Evolutionary conservation across 1,140 invertebrate species (phyloP).

Genomic region (Megalopta genalis): DNA sequence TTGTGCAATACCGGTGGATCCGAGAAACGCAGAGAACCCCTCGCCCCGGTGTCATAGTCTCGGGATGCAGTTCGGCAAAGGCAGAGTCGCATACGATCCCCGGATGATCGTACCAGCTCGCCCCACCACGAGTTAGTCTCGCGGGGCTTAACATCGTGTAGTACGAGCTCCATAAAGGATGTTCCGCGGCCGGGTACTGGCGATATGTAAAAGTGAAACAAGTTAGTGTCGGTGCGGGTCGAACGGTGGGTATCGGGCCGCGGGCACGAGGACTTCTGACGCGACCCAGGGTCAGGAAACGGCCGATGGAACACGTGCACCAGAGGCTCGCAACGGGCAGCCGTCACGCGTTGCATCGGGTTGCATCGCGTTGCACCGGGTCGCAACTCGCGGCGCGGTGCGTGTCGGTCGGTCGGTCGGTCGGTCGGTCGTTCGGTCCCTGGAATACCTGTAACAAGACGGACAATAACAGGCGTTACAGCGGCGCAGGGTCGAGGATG

Average conservation of each 20-base stretch:
- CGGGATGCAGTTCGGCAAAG: too few species aligned
- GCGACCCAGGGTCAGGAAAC: constrained; percentile 52
- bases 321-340: constrained; percentile 4
- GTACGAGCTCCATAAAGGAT: constrained; percentile 19
- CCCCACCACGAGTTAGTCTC: too few species aligned
- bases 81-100: too few species aligned
- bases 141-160: constrained; percentile 18
- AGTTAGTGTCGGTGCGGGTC: constrained; percentile 23
- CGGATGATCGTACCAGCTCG: background rate
- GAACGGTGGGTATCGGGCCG: constrained; percentile 21
- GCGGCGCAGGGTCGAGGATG: constrained; percentile 46
- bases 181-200: background rate
- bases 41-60: too few species aligned
- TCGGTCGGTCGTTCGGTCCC: background rate
- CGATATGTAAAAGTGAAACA: constrained; percentile 37
- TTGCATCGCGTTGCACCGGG: too few species aligned
- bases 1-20: too few species aligned
- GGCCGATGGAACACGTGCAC: constrained; percentile 55
- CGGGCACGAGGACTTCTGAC: constrained; percentile 36
- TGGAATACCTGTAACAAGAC: constrained; percentile 51
- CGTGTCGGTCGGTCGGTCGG: constrained; percentile 42
- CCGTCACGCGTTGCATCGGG: constrained; percentile 4
- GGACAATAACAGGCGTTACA: constrained; percentile 66
- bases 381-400: constrained; percentile 14
- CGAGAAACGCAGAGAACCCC: too few species aligned